These are phyloP conservation scores for Lerista edwardsae DNA, from an alignment of 2,797 vertebrate genomes.

Conservation along the genomic window DNA sequence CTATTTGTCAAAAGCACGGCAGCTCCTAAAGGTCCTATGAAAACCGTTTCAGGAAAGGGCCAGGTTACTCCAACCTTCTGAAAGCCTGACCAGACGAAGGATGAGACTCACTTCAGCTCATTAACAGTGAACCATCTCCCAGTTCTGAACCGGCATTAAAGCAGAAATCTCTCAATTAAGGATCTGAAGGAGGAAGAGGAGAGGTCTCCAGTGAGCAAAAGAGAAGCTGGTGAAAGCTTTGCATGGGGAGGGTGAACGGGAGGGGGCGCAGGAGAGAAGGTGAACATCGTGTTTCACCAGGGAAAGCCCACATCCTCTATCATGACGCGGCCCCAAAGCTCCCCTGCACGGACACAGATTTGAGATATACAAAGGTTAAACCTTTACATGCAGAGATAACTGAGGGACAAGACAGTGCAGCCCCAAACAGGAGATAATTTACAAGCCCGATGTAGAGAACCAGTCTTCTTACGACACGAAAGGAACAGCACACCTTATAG, in stretches of 20 bases:
- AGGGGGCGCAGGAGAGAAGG: fast-evolving
- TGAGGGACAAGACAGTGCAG: background rate
- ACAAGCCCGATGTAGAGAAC: background rate
- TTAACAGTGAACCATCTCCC: background rate
- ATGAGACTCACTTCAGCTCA: background rate
- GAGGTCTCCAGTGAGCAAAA: background rate
- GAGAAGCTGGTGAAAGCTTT: background rate
- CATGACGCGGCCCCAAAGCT: background rate
- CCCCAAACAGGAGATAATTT: background rate
- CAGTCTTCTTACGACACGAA: background rate
- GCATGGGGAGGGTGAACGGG: background rate
- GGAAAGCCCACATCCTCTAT: too few relatives aligned
- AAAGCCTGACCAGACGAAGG: background rate
- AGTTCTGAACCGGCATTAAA: background rate
- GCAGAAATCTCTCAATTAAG: background rate
- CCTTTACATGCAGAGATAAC: background rate
- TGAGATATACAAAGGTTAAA: background rate
- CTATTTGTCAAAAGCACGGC: background rate
- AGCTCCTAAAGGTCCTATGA: background rate
- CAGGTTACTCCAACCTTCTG: too few relatives aligned
- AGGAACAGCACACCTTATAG: too few relatives aligned
- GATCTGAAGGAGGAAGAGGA: background rate
- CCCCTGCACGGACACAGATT: background rate
- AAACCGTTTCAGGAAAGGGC: background rate
- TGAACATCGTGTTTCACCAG: background rate